A percentile compares a stretch with the other conserved stretches of the same genome.
phyloP scores from a whole-genome alignment of 2,797 vertebrate genomes.

The Bradypodion pumilum region DNA sequence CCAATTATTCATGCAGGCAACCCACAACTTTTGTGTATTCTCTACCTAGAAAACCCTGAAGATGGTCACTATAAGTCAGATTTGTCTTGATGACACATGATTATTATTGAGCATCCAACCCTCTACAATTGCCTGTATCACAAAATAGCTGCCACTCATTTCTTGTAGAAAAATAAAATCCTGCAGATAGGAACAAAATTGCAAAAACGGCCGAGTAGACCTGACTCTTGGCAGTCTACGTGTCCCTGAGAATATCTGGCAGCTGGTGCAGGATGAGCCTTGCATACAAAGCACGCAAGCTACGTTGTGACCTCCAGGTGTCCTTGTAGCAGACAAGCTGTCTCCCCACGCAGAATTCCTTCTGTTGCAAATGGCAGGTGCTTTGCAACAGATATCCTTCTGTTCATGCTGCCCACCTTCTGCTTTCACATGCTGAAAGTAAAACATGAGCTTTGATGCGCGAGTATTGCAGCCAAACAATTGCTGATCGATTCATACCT shows the following conservation, averaged over 20 bases:
- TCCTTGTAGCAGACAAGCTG: not conserved
- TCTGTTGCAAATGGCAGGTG: not conserved
- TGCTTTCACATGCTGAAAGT: not conserved
- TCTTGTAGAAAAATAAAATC: not conserved
- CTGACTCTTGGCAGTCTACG: not conserved
- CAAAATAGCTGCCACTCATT: not conserved
- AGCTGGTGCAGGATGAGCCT: not conserved
- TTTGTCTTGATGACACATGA: no score
- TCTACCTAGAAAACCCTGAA: no score
- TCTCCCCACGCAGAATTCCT: not conserved
- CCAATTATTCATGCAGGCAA: no score
- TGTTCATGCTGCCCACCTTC: slow-evolving; percentile 7
- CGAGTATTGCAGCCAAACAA: not conserved
- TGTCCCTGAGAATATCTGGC: not conserved
- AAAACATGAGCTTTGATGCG: not conserved
- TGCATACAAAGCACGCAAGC: not conserved
- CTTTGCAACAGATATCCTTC: slow-evolving; percentile 18
- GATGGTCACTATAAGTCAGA: no score
- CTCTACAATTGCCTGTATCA: not conserved
- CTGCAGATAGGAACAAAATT: not conserved
- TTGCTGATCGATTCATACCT: slow-evolving; percentile 8
- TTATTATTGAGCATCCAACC: accelerated
- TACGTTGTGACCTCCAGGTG: not conserved
- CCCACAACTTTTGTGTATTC: no score
- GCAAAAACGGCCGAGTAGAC: not conserved